Percentiles rank a stretch among this genome's conserved stretches.
These are phyloP conservation scores for Phymorhynchus buccinoides DNA, from an alignment of 1,140 invertebrate species.

Conservation along the genomic window DNA sequence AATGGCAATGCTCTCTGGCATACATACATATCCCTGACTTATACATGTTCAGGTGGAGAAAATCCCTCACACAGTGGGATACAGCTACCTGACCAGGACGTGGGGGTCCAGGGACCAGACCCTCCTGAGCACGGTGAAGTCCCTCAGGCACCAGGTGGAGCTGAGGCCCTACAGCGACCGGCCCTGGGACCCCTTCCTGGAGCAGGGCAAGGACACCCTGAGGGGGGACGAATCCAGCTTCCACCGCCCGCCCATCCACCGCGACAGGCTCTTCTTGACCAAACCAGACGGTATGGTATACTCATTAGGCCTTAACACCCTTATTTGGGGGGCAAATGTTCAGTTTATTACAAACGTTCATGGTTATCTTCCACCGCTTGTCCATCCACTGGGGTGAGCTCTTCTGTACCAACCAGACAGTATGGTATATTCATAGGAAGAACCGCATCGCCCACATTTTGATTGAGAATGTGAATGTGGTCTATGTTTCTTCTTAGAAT, in stretches of 20 bases:
- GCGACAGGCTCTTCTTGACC: constrained; percentile 93
- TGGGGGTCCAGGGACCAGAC: constrained; percentile 53
- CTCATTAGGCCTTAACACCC: no score
- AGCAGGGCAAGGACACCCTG: constrained; percentile 77
- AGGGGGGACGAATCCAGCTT: constrained; percentile 76
- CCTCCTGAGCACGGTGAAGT: constrained; percentile 53
- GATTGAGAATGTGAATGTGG: no score
- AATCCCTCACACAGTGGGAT: constrained; percentile 38
- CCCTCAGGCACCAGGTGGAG: constrained; percentile 48
- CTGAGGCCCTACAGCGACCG: constrained; percentile 1
- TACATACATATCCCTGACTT: no score
- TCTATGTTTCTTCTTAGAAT: no score
- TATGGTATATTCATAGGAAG: no score
- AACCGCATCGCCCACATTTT: no score
- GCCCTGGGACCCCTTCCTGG: constrained; percentile 79
- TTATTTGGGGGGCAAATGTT: no score
- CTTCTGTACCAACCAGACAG: no score
- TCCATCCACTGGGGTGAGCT: no score
- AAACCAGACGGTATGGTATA: constrained; percentile 83
- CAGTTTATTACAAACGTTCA: no score
- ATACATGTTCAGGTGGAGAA: constrained; percentile 41
- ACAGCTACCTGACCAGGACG: constrained; percentile 52
- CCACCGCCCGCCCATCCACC: constrained; percentile 83
- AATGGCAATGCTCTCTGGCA: no score
- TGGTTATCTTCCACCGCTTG: no score